phyloP scores from a whole-genome alignment of 1,140 invertebrate species.

The Danaus plexippus region DNA sequence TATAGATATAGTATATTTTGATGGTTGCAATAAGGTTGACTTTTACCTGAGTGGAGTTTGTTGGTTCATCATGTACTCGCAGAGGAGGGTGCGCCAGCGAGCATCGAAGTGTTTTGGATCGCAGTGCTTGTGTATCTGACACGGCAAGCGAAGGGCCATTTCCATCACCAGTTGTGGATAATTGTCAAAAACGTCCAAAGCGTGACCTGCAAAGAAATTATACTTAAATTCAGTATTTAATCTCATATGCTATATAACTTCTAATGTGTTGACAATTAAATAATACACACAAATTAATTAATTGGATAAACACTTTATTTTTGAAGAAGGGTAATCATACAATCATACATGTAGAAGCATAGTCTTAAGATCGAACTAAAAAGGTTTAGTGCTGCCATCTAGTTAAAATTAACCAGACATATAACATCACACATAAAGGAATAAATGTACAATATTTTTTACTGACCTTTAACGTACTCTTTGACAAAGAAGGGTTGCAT shows the following conservation, averaged over 20 bases:
- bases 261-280: no score
- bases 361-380: no score
- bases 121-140: constrained; percentile 89
- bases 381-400: no score
- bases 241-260: no score
- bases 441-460: not conserved
- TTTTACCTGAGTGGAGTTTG: constrained; percentile 78
- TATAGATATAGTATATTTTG: not conserved
- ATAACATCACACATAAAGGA: no score
- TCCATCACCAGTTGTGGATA: constrained; percentile 95
- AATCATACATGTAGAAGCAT: no score
- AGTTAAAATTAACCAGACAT: no score
- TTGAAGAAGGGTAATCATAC: no score
- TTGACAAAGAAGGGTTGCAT: constrained; percentile 97
- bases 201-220: constrained; percentile 74
- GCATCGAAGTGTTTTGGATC: constrained; percentile 83
- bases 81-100: constrained; percentile 86
- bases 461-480: constrained; percentile 87
- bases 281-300: no score
- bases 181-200: constrained; percentile 92
- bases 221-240: no score
- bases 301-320: no score
- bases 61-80: constrained; percentile 97
- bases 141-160: constrained; percentile 93
- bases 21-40: no score